Base-by-base conservation (phyloP, 2,113 vertebrate genomes). In the Budorcas taxicolor region DNA sequence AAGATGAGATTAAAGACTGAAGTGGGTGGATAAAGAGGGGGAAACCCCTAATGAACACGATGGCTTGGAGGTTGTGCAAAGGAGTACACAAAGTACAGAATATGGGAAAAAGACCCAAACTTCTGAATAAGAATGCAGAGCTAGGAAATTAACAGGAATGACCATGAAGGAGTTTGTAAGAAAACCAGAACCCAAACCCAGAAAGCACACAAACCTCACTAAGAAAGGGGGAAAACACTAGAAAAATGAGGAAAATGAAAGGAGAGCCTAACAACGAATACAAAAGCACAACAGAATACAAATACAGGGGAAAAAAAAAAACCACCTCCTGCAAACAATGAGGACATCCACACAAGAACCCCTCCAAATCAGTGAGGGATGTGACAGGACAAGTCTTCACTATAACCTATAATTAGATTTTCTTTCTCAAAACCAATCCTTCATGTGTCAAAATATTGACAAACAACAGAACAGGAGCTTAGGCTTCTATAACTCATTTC, bases 401-500 rank as follows among this genome's bases (percentile, higher is more conserved):
- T 47, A 62, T 55, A 96, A 96, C 81, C 93, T 83, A 52, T 76
- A 81, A 91, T 95, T 87, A 90, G 83, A 84, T 97, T 95, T 95
- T 96, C 94, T 83, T 86, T n/a, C 80, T 82, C 45, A 85, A 97
- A 96, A 96, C 81, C 92, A 87, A 98, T 95, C 84, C 67, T 76
- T 97, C 93, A 87, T 40, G 82, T 76, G 94, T 96, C 97, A 96
- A 97, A 98, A 98, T 92, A 97, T 94, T 98, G 94, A 96, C 96
- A 97, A 95, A 97, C 87, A 95, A 47, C 71, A 78, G 58, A 71
- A 91, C 43, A 45, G 47, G 14, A 93, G 89, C 74, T n/a, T 36
- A 21, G 17, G 36, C 36, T 67, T 91, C 97, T 85, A 53, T 52
- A 97, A 97, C 92, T 97, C 97, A 95, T 29, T 60, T 80, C 16